Percentiles rank a stretch among this genome's conserved stretches.
Evolutionary conservation across 2,797 vertebrate genomes (phyloP).

Genomic region (Dallia pectoralis): DNA sequence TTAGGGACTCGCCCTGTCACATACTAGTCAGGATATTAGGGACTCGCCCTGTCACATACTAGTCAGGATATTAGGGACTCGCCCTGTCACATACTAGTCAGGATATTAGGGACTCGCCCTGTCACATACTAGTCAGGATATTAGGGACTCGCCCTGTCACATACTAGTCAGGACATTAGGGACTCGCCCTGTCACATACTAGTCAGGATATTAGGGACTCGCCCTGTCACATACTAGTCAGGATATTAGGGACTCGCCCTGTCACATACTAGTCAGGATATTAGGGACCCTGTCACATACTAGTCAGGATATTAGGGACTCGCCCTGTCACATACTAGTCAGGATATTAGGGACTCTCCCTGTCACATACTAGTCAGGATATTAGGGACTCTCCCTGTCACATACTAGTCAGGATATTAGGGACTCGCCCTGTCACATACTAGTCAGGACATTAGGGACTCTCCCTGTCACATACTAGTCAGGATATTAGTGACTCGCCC

Average conservation of each 20-base stretch:
- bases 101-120: constrained; percentile 18
- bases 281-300: constrained; percentile 25
- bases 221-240: constrained; percentile 37
- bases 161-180: constrained; percentile 33
- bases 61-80: constrained; percentile 21
- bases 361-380: constrained; percentile 34
- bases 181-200: constrained; percentile 31
- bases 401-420: constrained; percentile 34
- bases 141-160: constrained; percentile 20
- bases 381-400: constrained; percentile 18
- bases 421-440: constrained; percentile 27
- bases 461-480: constrained; percentile 36
- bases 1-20: constrained; percentile 20
- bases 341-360: constrained; percentile 17
- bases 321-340: constrained; percentile 36
- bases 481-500: constrained; percentile 18
- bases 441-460: constrained; percentile 26
- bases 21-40: constrained; percentile 33
- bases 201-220: constrained; percentile 21
- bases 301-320: constrained; percentile 25
- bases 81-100: constrained; percentile 37
- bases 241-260: constrained; percentile 18
- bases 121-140: constrained; percentile 34
- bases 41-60: constrained; percentile 31
- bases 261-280: constrained; percentile 34